phyloP scores from a whole-genome alignment of 2,888 invertebrate species.

The Amblyjoppa fuscipennis region DNA sequence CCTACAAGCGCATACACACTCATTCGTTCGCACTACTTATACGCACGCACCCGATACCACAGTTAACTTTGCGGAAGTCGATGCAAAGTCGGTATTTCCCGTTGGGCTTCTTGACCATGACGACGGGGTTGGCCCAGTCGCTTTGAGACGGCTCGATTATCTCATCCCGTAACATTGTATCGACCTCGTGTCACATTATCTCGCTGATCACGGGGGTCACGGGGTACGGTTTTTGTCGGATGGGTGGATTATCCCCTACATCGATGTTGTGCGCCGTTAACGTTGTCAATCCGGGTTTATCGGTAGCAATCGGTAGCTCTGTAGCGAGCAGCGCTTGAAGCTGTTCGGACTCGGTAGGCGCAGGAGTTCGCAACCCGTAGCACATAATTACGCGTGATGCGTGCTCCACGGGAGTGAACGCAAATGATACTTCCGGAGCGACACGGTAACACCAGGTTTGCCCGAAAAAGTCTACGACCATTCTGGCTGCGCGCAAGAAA shows the following conservation, averaged over 20 bases:
- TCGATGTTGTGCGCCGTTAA: constrained; percentile 55
- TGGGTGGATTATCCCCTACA: constrained; percentile 28
- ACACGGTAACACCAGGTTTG: constrained; percentile 12
- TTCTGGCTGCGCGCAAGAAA: neutral
- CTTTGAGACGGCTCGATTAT: constrained; percentile 66
- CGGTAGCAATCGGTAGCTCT: constrained; percentile 18
- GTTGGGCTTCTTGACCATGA: constrained; percentile 73
- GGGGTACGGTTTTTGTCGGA: constrained; percentile 45
- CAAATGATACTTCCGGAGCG: neutral
- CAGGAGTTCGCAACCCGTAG: constrained; percentile 8
- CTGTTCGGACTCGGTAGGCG: neutral
- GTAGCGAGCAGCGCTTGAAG: constrained; percentile 12
- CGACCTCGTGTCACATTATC: constrained; percentile 62
- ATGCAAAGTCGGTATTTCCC: constrained; percentile 58
- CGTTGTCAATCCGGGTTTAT: constrained; percentile 14
- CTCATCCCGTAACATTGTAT: constrained; percentile 74
- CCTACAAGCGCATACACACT: no score
- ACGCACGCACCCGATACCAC: no score
- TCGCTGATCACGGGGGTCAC: constrained; percentile 25
- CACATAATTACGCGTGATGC: constrained; percentile 20
- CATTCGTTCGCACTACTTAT: no score
- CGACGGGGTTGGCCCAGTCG: constrained; percentile 73
- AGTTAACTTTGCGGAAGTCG: no score
- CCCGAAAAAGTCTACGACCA: constrained; percentile 43
- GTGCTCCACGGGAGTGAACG: constrained; percentile 14